These are phyloP conservation scores for Brachyalestes nurse DNA, from an alignment of 2,797 vertebrate species.

Conservation along the genomic window DNA sequence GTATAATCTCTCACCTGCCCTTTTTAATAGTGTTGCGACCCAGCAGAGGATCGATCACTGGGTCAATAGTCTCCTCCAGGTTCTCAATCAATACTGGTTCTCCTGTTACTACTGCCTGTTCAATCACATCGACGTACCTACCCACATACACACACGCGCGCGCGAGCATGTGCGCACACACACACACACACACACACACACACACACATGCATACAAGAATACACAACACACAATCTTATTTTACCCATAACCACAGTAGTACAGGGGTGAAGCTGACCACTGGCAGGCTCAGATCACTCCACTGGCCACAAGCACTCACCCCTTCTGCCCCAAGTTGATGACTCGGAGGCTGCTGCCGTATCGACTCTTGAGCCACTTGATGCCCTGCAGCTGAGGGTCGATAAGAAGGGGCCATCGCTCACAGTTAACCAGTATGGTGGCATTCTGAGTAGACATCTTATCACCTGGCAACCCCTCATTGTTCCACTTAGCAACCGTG, in stretches of 20 bases:
- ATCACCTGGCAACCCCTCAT: conserved; percentile 79
- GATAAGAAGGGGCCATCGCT: conserved; percentile 81
- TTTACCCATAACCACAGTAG: neutral
- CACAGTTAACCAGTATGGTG: conserved; percentile 76
- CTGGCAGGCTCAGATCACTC: neutral
- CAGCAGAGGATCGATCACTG: conserved; percentile 79
- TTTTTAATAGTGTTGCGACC: conserved; percentile 82
- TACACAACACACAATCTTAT: neutral
- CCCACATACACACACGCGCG: no score
- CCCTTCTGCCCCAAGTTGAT: conserved; percentile 79
- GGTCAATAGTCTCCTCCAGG: conserved; percentile 80
- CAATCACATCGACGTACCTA: conserved; percentile 80
- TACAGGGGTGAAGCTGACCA: neutral
- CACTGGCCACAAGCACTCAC: conserved; percentile 66
- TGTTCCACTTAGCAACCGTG: conserved; percentile 82
- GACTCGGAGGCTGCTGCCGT: conserved; percentile 75
- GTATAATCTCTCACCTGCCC: conserved; percentile 71
- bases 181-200: conserved; percentile 18
- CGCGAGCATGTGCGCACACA: conserved; percentile 22
- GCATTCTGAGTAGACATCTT: conserved; percentile 80
- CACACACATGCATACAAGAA: conserved; percentile 20
- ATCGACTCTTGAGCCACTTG: conserved; percentile 83
- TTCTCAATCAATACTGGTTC: conserved; percentile 82
- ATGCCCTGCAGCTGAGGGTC: conserved; percentile 82
- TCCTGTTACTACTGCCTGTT: conserved; percentile 78